Evolutionary conservation across 2,797 vertebrate genomes (phyloP), one percentile per base, ranked within the genome.

Genomic region (Fratercula arctica): DNA sequence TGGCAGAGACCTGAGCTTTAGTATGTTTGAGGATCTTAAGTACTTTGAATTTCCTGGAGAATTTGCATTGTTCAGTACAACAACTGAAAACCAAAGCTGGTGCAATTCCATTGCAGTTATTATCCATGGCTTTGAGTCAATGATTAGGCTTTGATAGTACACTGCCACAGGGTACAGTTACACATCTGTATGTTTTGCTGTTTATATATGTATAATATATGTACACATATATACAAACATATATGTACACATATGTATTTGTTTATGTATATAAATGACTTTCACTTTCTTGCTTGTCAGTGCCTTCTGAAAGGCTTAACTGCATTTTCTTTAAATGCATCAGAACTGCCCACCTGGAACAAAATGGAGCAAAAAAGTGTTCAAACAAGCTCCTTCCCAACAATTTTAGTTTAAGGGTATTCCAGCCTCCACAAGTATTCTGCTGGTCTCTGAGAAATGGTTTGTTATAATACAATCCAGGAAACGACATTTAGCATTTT

Each of bases 201-300:
- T 19, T 63, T 43, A 29, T 12, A 29, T 10, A 61, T 54, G 21
- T 28, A 19, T 28, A 66, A 37, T 23, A 31, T 43, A 6, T 37
- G 19, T 46, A 53, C 6, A 35, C 10, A 21, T 16, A 26, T 24
- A 39, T 31, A 16, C 11, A 78, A 23, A 37, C 12, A 13, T 23
- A 31, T 25, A 39, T 45, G 25, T 63, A 17, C 35, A 41, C 0
- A 3, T 53, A 41, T 0, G 0, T 26, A 28, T 14, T 28, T 7
- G 1, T 51, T 50, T 46, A 28, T 9, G 10, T 13, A 50, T 45
- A 37, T 13, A 60, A 6, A 31, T 48, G 4, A 6, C 13, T 53
- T 25, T n/a, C 31, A 37, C 10, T 57, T 68, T 43, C 26, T 75
- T 37, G 3, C 26, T 88, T 50, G 7, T 23, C 23, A 67, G 3